Percentiles rank a stretch among this genome's conserved stretches.
These are phyloP conservation scores for Echiichthys vipera DNA, from an alignment of 2,797 vertebrate species.

Conservation along the genomic window DNA sequence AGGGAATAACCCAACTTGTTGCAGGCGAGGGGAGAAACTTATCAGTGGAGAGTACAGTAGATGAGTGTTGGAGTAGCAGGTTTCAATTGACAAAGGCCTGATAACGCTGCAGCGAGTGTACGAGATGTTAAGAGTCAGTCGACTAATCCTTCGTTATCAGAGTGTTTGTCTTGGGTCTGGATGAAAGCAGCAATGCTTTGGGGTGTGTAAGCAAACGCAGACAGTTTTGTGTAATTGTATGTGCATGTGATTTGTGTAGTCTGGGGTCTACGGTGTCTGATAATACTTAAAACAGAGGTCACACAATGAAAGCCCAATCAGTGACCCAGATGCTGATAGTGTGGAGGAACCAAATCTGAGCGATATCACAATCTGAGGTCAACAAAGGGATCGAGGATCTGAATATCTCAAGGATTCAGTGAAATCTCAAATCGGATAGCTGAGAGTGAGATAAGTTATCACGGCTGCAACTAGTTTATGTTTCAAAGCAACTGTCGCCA, in stretches of 20 bases:
- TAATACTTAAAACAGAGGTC: slow-evolving; percentile 52
- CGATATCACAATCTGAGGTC: slow-evolving; percentile 58
- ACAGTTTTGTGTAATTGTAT: slow-evolving; percentile 32
- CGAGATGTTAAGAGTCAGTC: slow-evolving; percentile 57
- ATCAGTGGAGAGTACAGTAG: slow-evolving; percentile 52
- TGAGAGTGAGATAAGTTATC: background rate
- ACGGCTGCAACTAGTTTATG: background rate
- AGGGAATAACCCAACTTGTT: slow-evolving; percentile 64
- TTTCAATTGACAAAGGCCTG: slow-evolving; percentile 60
- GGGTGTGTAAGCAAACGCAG: slow-evolving; percentile 56
- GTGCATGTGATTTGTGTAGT: slow-evolving; percentile 33
- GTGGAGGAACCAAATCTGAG: slow-evolving; percentile 56
- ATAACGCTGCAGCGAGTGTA: slow-evolving; percentile 48
- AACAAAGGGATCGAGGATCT: slow-evolving; percentile 39
- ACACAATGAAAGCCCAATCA: slow-evolving; percentile 21
- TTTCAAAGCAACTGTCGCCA: rapidly evolving
- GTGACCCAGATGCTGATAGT: slow-evolving; percentile 33
- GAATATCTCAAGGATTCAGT: slow-evolving; percentile 38
- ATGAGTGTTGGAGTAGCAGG: slow-evolving; percentile 55
- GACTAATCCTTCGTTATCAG: slow-evolving; percentile 61
- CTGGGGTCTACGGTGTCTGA: slow-evolving; percentile 40
- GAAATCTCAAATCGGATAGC: slow-evolving; percentile 42
- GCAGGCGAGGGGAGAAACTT: slow-evolving; percentile 38
- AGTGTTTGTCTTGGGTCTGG: slow-evolving; percentile 58
- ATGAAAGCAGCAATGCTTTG: slow-evolving; percentile 61